Conservation (phyloP, 2,888 invertebrate species). For the Troilus luridus region DNA sequence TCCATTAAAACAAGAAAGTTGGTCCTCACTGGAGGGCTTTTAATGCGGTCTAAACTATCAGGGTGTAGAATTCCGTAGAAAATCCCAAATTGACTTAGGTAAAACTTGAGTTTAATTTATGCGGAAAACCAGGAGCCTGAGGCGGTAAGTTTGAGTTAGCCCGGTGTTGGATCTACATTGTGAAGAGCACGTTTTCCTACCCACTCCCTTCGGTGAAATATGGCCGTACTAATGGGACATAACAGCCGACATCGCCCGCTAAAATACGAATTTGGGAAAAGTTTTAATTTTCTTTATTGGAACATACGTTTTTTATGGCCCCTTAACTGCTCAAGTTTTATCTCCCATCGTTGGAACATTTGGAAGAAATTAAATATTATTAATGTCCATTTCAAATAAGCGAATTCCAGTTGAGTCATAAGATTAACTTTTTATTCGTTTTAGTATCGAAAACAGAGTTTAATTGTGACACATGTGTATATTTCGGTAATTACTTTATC, state of each 20-base stretch:
- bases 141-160: slow-evolving; percentile 27
- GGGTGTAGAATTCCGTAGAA: slow-evolving; percentile 48
- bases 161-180: slow-evolving; percentile 1
- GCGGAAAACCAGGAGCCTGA: slow-evolving; percentile 40
- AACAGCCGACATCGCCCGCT: slow-evolving; percentile 24
- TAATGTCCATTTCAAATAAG: too few relatives aligned
- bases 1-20: slow-evolving; percentile 48
- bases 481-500: too few relatives aligned
- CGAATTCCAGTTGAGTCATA: too few relatives aligned
- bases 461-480: too few relatives aligned
- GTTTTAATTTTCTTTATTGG: slow-evolving; percentile 34
- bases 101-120: slow-evolving; percentile 48
- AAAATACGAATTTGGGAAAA: not conserved
- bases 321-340: not conserved
- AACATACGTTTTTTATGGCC: not conserved
- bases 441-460: too few relatives aligned
- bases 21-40: slow-evolving; percentile 14
- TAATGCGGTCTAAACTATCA: slow-evolving; percentile 48
- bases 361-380: not conserved
- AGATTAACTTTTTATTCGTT: too few relatives aligned
- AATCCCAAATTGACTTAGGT: slow-evolving; percentile 47
- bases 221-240: slow-evolving; percentile 10
- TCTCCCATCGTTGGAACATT: not conserved
- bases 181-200: not conserved
- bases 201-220: not conserved